Percentiles rank a stretch among this genome's conserved stretches.
Conservation (phyloP, 2,113 vertebrate species). For the Picathartes gymnocephalus region DNA sequence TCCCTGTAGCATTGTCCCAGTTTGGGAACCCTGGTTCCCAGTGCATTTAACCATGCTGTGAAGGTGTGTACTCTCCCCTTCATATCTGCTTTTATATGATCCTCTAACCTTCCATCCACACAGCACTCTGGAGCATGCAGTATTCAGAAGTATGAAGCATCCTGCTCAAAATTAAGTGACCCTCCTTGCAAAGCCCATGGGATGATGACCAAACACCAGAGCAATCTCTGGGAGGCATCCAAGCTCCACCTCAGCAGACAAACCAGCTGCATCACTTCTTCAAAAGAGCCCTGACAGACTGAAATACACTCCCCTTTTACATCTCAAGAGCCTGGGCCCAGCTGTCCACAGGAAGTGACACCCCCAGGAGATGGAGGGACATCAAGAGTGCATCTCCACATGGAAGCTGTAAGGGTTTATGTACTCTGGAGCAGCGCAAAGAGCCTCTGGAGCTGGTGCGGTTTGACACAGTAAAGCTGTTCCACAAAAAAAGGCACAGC, state of each 20-base stretch:
- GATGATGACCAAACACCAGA: not conserved
- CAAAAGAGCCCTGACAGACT: not conserved
- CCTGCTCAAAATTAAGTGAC: not conserved
- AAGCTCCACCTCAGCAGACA: not conserved
- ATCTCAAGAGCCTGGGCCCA: not conserved
- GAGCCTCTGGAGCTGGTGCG: not conserved
- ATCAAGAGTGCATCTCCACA: not conserved
- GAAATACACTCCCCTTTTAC: not conserved
- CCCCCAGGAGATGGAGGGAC: not conserved
- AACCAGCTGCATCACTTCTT: not conserved
- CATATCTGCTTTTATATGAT: accelerated
- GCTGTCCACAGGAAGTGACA: not conserved
- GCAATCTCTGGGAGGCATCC: not conserved
- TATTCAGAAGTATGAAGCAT: not conserved
- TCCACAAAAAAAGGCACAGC: not conserved
- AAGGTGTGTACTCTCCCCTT: not conserved
- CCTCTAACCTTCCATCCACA: not conserved
- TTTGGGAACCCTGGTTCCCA: not conserved
- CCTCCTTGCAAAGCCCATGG: not conserved
- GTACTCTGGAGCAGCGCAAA: accelerated
- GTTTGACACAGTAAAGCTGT: not conserved
- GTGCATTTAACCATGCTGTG: not conserved
- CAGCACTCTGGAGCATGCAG: not conserved
- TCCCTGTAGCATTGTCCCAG: not conserved
- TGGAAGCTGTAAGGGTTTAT: not conserved